Conservation (phyloP, 2,797 vertebrate genomes). For the Acanthopagrus latus region DNA sequence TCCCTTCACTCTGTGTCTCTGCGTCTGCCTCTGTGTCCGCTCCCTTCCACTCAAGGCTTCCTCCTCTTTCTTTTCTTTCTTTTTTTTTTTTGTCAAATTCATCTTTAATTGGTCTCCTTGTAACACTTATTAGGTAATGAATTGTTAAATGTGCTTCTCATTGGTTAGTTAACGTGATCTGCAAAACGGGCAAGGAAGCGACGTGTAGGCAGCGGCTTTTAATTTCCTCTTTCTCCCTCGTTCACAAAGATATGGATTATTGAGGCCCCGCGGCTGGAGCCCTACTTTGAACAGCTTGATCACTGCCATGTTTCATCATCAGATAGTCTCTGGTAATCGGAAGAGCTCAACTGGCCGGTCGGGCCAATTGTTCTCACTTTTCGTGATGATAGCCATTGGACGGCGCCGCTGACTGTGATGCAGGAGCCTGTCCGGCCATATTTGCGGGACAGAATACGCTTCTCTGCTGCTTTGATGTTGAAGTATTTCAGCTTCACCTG, state of each 20-base stretch:
- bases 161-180: conserved; percentile 30
- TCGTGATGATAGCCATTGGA: conserved; percentile 41
- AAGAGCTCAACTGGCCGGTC: conserved; percentile 19
- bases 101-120: conserved; percentile 31
- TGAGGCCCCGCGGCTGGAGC: conserved; percentile 52
- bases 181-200: conserved; percentile 40
- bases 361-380: conserved; percentile 45
- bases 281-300: conserved; percentile 50
- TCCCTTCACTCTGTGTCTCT: conserved; percentile 37
- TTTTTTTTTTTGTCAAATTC: conserved; percentile 13
- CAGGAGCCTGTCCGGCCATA: conserved; percentile 27
- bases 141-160: conserved; percentile 46
- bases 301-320: conserved; percentile 51
- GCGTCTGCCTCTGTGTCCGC: background rate
- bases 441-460: conserved; percentile 25
- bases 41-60: conserved; percentile 11
- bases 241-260: conserved; percentile 59
- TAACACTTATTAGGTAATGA: conserved; percentile 51
- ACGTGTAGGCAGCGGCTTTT: conserved; percentile 22
- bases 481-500: conserved; percentile 47
- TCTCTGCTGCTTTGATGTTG: conserved; percentile 54
- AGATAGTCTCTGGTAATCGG: conserved; percentile 27
- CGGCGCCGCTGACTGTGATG: conserved; percentile 15
- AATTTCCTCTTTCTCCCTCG: conserved; percentile 53
- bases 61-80: conserved; percentile 7